phyloP scores from a whole-genome alignment of 1,140 invertebrate genomes.

The Acromyrmex charruanus region DNA sequence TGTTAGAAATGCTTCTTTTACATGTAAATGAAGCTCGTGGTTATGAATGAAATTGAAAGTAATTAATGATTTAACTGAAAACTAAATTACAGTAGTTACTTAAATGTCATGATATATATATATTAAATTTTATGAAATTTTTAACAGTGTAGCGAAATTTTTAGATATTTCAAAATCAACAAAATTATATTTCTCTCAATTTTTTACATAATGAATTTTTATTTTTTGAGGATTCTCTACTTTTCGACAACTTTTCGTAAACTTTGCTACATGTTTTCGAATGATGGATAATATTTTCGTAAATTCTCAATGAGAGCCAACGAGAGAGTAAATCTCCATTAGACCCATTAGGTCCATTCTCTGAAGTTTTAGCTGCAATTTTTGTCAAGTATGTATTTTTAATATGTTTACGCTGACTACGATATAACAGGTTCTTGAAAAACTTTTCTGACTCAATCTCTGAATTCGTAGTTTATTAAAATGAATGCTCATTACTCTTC shows the following conservation, averaged over 20 bases:
- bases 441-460: neutral
- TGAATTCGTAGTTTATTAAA: neutral
- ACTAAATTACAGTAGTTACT: no score
- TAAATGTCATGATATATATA: no score
- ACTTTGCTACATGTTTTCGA: neutral
- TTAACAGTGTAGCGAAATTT: neutral
- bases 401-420: neutral
- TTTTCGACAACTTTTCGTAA: neutral
- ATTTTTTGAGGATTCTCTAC: neutral
- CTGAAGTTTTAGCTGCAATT: neutral
- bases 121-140: neutral
- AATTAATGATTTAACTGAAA: no score
- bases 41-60: no score
- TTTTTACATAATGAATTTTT: neutral
- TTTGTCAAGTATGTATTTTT: neutral
- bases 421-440: neutral
- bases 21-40: no score
- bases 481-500: conserved; percentile 12
- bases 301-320: neutral
- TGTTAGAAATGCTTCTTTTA: no score
- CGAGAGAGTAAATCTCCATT: neutral
- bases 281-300: neutral
- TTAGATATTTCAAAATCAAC: neutral
- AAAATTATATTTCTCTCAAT: no score
- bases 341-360: neutral